Evolutionary conservation across 2,113 vertebrate species (phyloP).

Genomic region (Scomber scombrus): DNA sequence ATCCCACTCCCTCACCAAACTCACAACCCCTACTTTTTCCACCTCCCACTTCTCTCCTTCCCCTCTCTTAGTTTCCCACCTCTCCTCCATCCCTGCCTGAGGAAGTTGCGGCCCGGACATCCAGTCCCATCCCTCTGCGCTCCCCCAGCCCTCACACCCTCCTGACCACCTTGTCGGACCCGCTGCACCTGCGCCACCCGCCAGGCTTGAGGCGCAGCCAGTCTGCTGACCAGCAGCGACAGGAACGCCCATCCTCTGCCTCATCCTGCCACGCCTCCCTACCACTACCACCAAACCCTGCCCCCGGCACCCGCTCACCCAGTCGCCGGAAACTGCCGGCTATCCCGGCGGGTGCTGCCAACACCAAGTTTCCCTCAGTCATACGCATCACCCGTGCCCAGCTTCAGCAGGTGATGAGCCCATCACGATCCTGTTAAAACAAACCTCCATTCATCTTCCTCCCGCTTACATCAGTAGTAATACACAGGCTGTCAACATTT

Average conservation of each 20-base stretch:
- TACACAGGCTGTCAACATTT: slow-evolving; percentile 33
- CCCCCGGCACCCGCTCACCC: slow-evolving; percentile 79
- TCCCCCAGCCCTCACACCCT: slow-evolving; percentile 90
- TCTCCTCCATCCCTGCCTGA: slow-evolving; percentile 91
- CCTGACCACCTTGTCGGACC: slow-evolving; percentile 87
- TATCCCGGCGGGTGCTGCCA: slow-evolving; percentile 88
- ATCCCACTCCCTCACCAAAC: slow-evolving; percentile 52
- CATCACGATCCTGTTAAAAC: slow-evolving; percentile 24
- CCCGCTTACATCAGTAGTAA: slow-evolving; percentile 27
- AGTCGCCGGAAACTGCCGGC: slow-evolving; percentile 91
- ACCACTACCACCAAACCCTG: slow-evolving; percentile 76
- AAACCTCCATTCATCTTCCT: slow-evolving; percentile 36
- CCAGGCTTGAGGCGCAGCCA: slow-evolving; percentile 88
- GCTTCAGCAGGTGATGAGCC: slow-evolving; percentile 92
- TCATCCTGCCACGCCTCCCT: slow-evolving; percentile 85
- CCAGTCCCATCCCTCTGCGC: slow-evolving; percentile 87
- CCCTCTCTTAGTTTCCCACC: slow-evolving; percentile 90
- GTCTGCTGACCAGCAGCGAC: slow-evolving; percentile 87
- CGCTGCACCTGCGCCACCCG: slow-evolving; percentile 85
- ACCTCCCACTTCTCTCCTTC: slow-evolving; percentile 54
- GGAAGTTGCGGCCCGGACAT: slow-evolving; percentile 84
- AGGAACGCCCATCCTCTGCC: slow-evolving; percentile 76
- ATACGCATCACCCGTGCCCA: slow-evolving; percentile 94
- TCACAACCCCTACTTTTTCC: slow-evolving; percentile 64
- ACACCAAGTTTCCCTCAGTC: slow-evolving; percentile 91